Evolutionary conservation across 1,140 invertebrate genomes (phyloP), one percentile per base, ranked within the genome.

Genomic region (Drosophila nikananu): DNA sequence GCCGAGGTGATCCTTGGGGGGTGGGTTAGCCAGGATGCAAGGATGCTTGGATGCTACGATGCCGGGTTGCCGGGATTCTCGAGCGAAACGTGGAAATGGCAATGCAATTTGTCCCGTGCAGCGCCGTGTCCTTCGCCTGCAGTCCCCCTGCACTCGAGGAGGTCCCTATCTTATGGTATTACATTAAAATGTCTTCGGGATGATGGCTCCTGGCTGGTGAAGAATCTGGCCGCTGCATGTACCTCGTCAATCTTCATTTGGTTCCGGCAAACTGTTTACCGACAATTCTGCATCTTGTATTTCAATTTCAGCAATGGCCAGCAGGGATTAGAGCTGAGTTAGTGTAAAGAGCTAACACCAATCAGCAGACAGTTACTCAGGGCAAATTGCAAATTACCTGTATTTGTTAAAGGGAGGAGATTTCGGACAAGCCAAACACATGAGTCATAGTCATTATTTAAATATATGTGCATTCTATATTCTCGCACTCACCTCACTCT

Each of bases 101-200:
- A 81, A 84, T 84, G 82, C 80, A 86, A 86, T 84, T 84, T 84
- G 82, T 84, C 44, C 67, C 67, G 37, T 73, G 70, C 42, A 60
- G 54, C 39, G 27, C 15, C 51, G 52, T 72, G 52, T 72, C 66
- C 70, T 59, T 71, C 46, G 61, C 44, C 39, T 54, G 52, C 71
- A 76, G 74, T 39, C 32, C 44, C 42, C 54, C 52, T 65, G 61
- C 72, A 66, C 54, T 52, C 63, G 46, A 46, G 35, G 35, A 37
- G 35, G 23, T 46, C 49, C 46, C 65, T 58, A 73, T 67, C 74
- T 77, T 67, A 44, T 52, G 74, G 74, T 72, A 77, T 77, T 77
- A 60, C 72, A 77, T 73, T 73, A 73, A 73, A 73, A 73, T 73
- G 71, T 73, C 71, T 73, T 73, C 67, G 67, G 67, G 67, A 72